Evolutionary conservation across 2,888 invertebrate genomes (phyloP), one percentile per base, ranked within the genome.

Genomic region (Acanthococcus lagerstroemiae): DNA sequence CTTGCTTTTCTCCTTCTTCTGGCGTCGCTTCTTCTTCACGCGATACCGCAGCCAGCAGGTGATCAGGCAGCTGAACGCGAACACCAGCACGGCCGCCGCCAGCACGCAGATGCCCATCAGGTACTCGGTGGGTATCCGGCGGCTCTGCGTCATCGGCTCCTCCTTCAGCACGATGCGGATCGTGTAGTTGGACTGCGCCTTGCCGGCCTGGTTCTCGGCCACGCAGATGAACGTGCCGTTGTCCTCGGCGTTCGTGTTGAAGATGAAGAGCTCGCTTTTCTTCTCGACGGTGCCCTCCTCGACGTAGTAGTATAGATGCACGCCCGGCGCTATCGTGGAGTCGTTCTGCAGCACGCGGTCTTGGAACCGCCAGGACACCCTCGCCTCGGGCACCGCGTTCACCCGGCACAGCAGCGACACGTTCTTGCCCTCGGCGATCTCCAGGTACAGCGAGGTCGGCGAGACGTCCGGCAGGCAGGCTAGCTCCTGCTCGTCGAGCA

Each of bases 181-280:
- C 1, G 92, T 90, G 72, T 89, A 88, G 76, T 93, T 92, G 67
- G 87, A 85, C 70, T 83, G 84, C 0, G 85, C 82, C 67, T 80
- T 82, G 15, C 93, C 93, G 0, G 92, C 93, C 17, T 85, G 82
- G 75, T 93, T 93, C 73, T 89, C 88, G 0, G 92, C 92, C 15
- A 87, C 81, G 75, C 93, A 94, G 3, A 87, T 83, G 74, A 90
- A 92, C 7, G 87, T 88, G 4, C 92, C 92, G 73, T 91, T 90
- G 74, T 91, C 89, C 70, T 87, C 87, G 45, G 81, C 81, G 30
- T 84, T 85, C 22, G 87, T 84, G 74, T 88, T 87, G 73, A 84
- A 84, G 72, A 90, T 86, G 73, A 86, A 85, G 67, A 90, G 80
- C 76, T 89, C 88, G 73, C 88, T 88, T 70, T 83, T 83, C 77